phyloP scores from a whole-genome alignment of 1,140 invertebrate genomes.

The Ericerus pela region DNA sequence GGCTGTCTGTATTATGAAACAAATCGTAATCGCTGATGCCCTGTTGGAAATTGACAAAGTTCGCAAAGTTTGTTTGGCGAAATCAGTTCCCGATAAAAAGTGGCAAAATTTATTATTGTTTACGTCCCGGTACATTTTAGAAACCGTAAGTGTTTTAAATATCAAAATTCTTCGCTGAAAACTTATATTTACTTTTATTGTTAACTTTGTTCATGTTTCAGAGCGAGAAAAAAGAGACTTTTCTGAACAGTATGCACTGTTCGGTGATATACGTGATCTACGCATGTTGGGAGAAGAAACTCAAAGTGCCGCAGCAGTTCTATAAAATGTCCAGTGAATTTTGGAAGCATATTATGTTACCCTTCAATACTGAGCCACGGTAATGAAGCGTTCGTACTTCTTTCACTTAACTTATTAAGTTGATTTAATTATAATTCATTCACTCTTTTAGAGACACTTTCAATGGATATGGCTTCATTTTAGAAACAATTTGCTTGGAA shows the following conservation, averaged over 20 bases:
- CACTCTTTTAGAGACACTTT: not conserved
- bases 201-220: not conserved
- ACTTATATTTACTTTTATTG: not conserved
- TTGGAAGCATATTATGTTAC: not conserved
- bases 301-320: not conserved
- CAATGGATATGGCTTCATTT: slow-evolving; percentile 1
- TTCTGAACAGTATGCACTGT: not conserved
- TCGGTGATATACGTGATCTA: not conserved
- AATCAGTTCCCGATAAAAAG: not conserved
- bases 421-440: not conserved
- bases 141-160: not conserved
- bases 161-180: not conserved
- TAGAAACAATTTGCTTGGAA: slow-evolving; percentile 6
- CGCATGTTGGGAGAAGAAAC: slow-evolving; percentile 5
- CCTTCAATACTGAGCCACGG: not conserved
- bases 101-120: not conserved
- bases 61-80: not conserved
- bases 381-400: not conserved
- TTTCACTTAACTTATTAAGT: too few relatives aligned
- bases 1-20: slow-evolving; percentile 5
- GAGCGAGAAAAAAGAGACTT: not conserved
- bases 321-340: not conserved
- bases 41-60: slow-evolving; percentile 7
- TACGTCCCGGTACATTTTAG: not conserved
- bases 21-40: slow-evolving; percentile 4